phyloP scores from a whole-genome alignment of 2,113 vertebrate species.

The Perccottus glenii region DNA sequence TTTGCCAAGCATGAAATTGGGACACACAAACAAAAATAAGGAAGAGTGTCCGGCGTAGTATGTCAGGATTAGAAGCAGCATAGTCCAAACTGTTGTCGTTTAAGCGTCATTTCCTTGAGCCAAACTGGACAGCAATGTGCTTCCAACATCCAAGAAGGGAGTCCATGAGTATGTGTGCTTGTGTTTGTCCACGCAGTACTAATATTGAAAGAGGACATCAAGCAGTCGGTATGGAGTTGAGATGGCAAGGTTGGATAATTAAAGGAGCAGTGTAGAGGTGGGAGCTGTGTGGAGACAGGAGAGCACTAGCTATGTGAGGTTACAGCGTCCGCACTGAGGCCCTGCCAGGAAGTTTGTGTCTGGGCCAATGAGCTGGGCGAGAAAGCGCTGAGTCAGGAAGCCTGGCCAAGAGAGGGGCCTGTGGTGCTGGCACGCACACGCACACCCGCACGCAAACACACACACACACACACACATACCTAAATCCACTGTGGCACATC shows the following conservation, averaged over 20 bases:
- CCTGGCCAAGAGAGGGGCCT: constrained; percentile 66
- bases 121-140: constrained; percentile 17
- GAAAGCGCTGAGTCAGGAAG: constrained; percentile 77
- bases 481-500: constrained; percentile 16
- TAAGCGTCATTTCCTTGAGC: constrained; percentile 16
- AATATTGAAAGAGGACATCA: constrained; percentile 51
- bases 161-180: background rate
- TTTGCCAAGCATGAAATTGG: constrained; percentile 72
- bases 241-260: constrained; percentile 53
- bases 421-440: constrained; percentile 68
- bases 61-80: constrained; percentile 45
- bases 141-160: constrained; percentile 15
- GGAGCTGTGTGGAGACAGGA: background rate
- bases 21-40: constrained; percentile 69
- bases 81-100: constrained; percentile 15
- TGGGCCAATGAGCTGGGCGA: constrained; percentile 66
- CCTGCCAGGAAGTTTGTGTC: constrained; percentile 70
- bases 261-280: constrained; percentile 47
- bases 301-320: constrained; percentile 38
- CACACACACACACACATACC: constrained; percentile 47
- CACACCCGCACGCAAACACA: constrained; percentile 52
- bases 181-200: constrained; percentile 3
- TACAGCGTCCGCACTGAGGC: constrained; percentile 56
- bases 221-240: constrained; percentile 26
- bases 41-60: constrained; percentile 42